Conservation (phyloP, 2,113 vertebrate species). For the Phaethon lepturus region DNA sequence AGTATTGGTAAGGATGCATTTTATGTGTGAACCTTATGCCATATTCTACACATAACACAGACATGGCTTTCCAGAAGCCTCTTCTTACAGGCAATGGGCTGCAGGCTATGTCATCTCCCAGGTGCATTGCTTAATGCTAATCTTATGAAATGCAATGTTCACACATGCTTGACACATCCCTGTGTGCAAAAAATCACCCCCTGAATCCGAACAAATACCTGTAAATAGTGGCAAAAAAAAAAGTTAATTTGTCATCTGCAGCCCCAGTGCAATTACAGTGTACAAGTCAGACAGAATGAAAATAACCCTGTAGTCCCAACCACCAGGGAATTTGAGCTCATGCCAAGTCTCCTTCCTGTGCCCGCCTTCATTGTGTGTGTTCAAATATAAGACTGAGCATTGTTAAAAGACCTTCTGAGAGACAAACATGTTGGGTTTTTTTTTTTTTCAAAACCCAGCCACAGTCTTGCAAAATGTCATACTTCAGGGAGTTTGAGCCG, state of each 20-base stretch:
- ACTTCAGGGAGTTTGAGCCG: neutral
- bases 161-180: constrained; percentile 8
- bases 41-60: neutral
- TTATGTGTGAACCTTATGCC: constrained; percentile 12
- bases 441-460: neutral
- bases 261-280: neutral
- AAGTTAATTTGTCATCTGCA: constrained; percentile 33
- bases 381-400: neutral
- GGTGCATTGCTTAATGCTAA: constrained; percentile 31
- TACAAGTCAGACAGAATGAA: constrained; percentile 3
- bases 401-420: constrained; percentile 47
- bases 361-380: constrained; percentile 20
- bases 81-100: neutral
- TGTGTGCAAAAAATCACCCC: neutral
- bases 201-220: constrained; percentile 30
- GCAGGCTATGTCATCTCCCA: constrained; percentile 39
- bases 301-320: neutral
- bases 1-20: constrained; percentile 4
- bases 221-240: neutral
- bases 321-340: constrained; percentile 3
- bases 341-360: constrained; percentile 34
- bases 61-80: neutral
- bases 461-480: constrained; percentile 30
- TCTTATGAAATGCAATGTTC: constrained; percentile 28
- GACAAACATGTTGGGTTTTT: neutral